These are phyloP conservation scores for Homalodisca vitripennis DNA, from an alignment of 1,140 invertebrate species.

Conservation along the genomic window DNA sequence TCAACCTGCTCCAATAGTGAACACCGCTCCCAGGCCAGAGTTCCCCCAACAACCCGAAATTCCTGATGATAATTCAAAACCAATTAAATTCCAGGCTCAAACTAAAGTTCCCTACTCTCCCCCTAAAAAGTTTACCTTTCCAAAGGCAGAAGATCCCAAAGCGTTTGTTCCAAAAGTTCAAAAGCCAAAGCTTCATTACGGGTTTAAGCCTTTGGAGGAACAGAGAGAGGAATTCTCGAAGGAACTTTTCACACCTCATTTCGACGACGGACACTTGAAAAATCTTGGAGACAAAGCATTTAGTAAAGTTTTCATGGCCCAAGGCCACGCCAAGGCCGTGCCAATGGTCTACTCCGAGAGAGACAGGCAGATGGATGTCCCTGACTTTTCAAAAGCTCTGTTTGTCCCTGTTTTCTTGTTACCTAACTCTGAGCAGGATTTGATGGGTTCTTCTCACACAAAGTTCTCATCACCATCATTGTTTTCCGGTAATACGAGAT, in stretches of 20 bases:
- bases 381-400: neutral
- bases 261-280: neutral
- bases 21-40: neutral
- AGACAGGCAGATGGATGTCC: neutral
- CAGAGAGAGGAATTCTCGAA: neutral
- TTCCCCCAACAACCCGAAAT: neutral
- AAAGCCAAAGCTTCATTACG: neutral
- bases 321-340: neutral
- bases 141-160: no score
- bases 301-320: slow-evolving; percentile 15
- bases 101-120: neutral
- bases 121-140: no score
- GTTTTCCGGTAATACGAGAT: no score
- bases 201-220: neutral
- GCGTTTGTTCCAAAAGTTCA: neutral
- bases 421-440: neutral
- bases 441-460: no score
- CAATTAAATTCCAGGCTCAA: neutral
- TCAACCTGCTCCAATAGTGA: neutral
- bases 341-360: neutral
- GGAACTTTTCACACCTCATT: neutral
- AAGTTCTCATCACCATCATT: no score
- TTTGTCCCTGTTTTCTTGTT: neutral
- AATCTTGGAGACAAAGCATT: neutral
- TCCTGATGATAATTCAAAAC: neutral